Evolutionary conservation across 2,888 invertebrate genomes (phyloP), one percentile per base, ranked within the genome.

Genomic region (Neria commutata): DNA sequence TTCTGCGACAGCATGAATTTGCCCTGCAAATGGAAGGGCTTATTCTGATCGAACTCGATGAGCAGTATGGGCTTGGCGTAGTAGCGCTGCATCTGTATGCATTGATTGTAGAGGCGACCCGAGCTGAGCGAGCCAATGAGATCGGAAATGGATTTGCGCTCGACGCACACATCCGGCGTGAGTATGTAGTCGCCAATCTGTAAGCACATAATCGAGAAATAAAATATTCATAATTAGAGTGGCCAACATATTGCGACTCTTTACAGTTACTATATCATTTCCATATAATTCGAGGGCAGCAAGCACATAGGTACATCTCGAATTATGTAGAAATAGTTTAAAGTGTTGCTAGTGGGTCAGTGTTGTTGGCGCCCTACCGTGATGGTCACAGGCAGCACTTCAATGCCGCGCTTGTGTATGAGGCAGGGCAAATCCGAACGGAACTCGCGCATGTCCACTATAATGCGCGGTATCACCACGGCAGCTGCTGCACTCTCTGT

Each of bases 391-490:
- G 95, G 95, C 67, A 95, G 89, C 53, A 99, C 91, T 75, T 94
- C 92, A 60, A 99, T 91, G 6, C 96, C 96, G 55, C 94, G 88
- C 75, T 91, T 91, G 79, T 99, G 97, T 58, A 99, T 88, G 49
- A 98, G 83, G 2, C 95, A 91, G 0, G 99, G 99, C 51, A 99
- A 84, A 80, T 98, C 98, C 56, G 97, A 96, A 37, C 98, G 88
- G 79, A 99, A 99, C 83, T 99, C 99, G 68, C 99, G 86, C 91
- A 98, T 95, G 81, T 99, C 99, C 14, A 99, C 97, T 66, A 99
- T 88, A 24, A 93, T 83, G 69, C 85, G 84, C 2, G 85, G 85
- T 48, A 69, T 68, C 2, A 65, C 51, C 1, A 51, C 52, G 0
- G 40, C 26, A 0, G 1, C 16, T 1, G 42, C 66, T 14, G 48